These are phyloP conservation scores for Cyprinodon variegatus DNA, from an alignment of 2,113 vertebrate species.

Conservation along the genomic window DNA sequence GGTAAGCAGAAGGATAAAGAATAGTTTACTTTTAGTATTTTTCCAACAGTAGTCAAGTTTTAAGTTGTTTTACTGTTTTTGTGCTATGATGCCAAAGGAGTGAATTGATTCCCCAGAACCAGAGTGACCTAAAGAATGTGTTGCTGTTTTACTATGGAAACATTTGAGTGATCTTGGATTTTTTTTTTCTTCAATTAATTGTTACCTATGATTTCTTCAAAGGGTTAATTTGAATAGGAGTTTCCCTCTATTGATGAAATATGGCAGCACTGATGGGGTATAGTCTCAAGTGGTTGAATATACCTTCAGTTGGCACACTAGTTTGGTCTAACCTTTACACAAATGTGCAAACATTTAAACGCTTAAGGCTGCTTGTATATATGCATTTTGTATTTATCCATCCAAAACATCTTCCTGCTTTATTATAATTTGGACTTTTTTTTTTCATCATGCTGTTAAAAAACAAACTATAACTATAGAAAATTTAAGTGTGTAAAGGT, in stretches of 20 bases:
- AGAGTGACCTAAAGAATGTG: too few species aligned
- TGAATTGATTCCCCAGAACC: too few species aligned
- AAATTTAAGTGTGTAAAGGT: too few species aligned
- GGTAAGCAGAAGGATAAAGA: slow-evolving; percentile 67
- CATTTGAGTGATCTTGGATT: too few species aligned
- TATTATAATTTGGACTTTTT: background rate
- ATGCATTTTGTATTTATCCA: background rate
- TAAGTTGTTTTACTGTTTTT: background rate
- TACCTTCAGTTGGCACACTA: background rate
- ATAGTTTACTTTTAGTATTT: background rate
- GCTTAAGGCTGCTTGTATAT: too few species aligned
- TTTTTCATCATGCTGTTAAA: background rate
- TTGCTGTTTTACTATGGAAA: too few species aligned
- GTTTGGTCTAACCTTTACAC: background rate
- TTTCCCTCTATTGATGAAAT: background rate
- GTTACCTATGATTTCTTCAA: background rate
- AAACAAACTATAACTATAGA: too few species aligned
- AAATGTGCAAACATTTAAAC: background rate
- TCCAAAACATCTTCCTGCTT: background rate
- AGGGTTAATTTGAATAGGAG: background rate
- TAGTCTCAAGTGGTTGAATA: background rate
- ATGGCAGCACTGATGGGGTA: background rate
- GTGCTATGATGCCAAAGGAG: too few species aligned
- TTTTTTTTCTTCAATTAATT: too few species aligned
- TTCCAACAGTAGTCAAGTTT: background rate